phyloP scores from a whole-genome alignment of 1,140 invertebrate species.

The Formica selysi region DNA sequence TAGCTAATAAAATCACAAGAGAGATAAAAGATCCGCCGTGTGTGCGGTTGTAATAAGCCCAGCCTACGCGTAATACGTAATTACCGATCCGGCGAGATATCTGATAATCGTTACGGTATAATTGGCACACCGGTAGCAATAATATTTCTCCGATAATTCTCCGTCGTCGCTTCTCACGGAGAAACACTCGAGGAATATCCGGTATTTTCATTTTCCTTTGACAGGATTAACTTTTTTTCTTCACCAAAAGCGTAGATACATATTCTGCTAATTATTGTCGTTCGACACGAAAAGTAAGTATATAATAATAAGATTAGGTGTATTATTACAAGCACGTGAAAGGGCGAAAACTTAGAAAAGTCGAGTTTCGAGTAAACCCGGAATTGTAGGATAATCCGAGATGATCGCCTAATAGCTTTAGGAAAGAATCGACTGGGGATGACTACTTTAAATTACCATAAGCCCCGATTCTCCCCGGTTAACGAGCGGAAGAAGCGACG shows the following conservation, averaged over 20 bases:
- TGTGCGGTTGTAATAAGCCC: constrained; percentile 32
- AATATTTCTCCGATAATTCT: constrained; percentile 28
- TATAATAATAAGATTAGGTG: not conserved
- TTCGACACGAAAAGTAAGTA: not conserved
- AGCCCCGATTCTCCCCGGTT: constrained; percentile 78
- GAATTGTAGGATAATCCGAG: constrained; percentile 84
- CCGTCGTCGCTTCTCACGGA: constrained; percentile 17
- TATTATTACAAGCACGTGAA: constrained; percentile 5
- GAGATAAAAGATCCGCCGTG: constrained; percentile 25
- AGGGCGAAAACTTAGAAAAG: constrained; percentile 83
- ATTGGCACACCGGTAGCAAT: constrained; percentile 54
- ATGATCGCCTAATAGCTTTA: constrained; percentile 87
- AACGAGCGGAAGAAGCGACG: constrained; percentile 81
- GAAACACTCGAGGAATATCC: not conserved
- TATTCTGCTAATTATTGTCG: constrained; percentile 5
- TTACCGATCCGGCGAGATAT: constrained; percentile 59
- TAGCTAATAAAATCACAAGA: constrained; percentile 70
- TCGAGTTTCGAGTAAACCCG: constrained; percentile 81
- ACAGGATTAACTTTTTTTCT: constrained; percentile 24
- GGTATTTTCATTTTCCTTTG: constrained; percentile 18
- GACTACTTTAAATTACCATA: constrained; percentile 82
- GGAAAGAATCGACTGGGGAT: constrained; percentile 82
- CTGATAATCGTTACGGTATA: constrained; percentile 59
- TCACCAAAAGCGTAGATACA: not conserved
- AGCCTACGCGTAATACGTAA: constrained; percentile 60